A percentile compares a stretch with the other conserved stretches of the same genome.
Conservation (phyloP, 2,797 vertebrate genomes). For the Alcedo quadribrachys region DNA sequence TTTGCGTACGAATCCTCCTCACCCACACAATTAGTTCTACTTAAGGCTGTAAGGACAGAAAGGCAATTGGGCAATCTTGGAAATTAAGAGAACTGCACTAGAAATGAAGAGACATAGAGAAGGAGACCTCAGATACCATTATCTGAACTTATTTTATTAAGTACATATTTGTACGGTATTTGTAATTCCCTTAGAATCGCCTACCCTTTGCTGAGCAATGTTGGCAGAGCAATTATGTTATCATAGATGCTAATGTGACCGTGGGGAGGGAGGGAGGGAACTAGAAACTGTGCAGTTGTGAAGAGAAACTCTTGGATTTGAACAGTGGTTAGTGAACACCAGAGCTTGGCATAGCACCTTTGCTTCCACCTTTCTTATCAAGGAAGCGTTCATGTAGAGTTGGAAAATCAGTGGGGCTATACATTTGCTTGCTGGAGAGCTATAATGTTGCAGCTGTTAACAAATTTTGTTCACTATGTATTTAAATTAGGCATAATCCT, state of each 20-base stretch:
- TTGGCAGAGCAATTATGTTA: conserved; percentile 58
- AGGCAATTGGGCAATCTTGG: conserved; percentile 20
- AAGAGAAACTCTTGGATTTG: conserved; percentile 26
- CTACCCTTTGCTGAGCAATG: not conserved
- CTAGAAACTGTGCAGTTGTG: conserved; percentile 10
- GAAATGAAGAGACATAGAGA: conserved; percentile 43
- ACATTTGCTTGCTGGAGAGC: conserved; percentile 14
- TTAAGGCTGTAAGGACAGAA: conserved; percentile 31
- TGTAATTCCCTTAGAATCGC: conserved; percentile 58
- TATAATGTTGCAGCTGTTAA: conserved; percentile 25
- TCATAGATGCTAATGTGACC: conserved; percentile 40
- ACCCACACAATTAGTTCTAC: conserved; percentile 27
- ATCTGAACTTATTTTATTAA: conserved; percentile 62
- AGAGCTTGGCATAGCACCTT: not conserved
- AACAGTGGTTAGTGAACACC: not conserved
- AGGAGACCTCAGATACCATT: conserved; percentile 37
- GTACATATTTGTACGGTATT: conserved; percentile 52
- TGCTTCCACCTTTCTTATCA: not conserved
- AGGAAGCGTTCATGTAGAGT: not conserved
- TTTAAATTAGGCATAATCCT: conserved; percentile 42
- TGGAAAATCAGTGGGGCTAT: conserved; percentile 23
- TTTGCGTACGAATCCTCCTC: conserved; percentile 30
- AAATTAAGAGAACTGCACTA: conserved; percentile 28
- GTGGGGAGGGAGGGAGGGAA: conserved; percentile 10
- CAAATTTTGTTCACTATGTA: conserved; percentile 17